These are phyloP conservation scores for Eurypyga helias DNA, from an alignment of 2,113 vertebrate species.

Conservation along the genomic window DNA sequence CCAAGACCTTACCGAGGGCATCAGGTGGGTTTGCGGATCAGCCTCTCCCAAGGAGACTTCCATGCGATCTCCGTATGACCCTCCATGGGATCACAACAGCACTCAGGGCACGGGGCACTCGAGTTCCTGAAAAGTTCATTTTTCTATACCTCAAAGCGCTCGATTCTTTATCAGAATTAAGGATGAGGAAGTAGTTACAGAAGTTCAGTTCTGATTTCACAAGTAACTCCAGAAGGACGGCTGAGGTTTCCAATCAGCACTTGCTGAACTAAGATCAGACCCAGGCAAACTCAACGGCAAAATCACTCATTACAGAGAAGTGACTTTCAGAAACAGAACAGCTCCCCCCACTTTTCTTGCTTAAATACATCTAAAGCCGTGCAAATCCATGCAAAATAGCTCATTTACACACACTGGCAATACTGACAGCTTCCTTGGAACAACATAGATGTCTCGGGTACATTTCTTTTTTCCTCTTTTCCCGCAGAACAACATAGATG, in stretches of 20 bases:
- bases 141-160: not conserved
- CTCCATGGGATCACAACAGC: not conserved
- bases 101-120: not conserved
- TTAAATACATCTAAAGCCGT: not conserved
- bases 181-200: not conserved
- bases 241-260: not conserved
- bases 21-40: not conserved
- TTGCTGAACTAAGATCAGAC: not conserved
- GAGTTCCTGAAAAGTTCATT: not conserved
- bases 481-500: not conserved
- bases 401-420: not conserved
- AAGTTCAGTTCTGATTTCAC: not conserved
- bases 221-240: not conserved
- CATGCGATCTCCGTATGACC: too few species aligned
- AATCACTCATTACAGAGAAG: not conserved
- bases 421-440: conserved; percentile 14
- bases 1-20: not conserved
- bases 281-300: not conserved
- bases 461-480: not conserved
- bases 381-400: not conserved
- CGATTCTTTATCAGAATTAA: not conserved
- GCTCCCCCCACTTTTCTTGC: not conserved
- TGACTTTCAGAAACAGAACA: not conserved
- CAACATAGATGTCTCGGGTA: not conserved
- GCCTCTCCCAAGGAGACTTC: not conserved